These are phyloP conservation scores for Acanthopagrus latus DNA, from an alignment of 2,797 vertebrate species.

Conservation along the genomic window DNA sequence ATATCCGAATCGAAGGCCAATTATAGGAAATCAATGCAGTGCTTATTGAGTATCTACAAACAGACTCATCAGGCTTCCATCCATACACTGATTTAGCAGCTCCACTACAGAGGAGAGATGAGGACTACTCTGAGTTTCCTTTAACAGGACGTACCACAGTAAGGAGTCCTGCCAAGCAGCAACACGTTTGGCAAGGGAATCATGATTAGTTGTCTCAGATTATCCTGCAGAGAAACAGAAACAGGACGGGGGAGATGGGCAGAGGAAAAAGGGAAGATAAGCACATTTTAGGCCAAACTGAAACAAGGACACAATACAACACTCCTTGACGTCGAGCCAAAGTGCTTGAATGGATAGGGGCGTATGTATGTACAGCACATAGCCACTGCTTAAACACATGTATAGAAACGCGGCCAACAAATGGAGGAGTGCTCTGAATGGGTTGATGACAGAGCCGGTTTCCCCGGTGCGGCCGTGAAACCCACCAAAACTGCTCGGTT, in stretches of 20 bases:
- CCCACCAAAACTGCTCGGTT: constrained; percentile 43
- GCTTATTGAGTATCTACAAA: constrained; percentile 13
- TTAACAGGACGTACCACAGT: constrained; percentile 87
- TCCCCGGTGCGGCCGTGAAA: constrained; percentile 44
- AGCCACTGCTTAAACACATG: constrained; percentile 57
- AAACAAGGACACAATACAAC: constrained; percentile 32
- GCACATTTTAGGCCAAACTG: constrained; percentile 35
- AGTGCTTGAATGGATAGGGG: constrained; percentile 53
- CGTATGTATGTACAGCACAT: constrained; percentile 70
- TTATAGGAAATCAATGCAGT: constrained; percentile 21
- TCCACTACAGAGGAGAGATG: constrained; percentile 12
- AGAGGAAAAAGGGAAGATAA: constrained; percentile 32
- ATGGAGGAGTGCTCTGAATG: constrained; percentile 53
- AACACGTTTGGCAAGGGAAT: constrained; percentile 94
- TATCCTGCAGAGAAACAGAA: constrained; percentile 84
- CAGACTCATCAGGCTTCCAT: constrained; percentile 18
- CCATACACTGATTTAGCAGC: constrained; percentile 9
- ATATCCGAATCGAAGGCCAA: not conserved
- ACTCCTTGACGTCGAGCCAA: constrained; percentile 45
- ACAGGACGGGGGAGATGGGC: constrained; percentile 18
- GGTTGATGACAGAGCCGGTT: constrained; percentile 40
- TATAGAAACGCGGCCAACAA: constrained; percentile 64
- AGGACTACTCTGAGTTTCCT: constrained; percentile 17
- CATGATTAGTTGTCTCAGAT: constrained; percentile 94
- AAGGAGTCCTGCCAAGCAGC: constrained; percentile 92